Evolutionary conservation across 2,797 vertebrate species (phyloP), one percentile per base, ranked within the genome.

Genomic region (Thaleichthys pacificus): DNA sequence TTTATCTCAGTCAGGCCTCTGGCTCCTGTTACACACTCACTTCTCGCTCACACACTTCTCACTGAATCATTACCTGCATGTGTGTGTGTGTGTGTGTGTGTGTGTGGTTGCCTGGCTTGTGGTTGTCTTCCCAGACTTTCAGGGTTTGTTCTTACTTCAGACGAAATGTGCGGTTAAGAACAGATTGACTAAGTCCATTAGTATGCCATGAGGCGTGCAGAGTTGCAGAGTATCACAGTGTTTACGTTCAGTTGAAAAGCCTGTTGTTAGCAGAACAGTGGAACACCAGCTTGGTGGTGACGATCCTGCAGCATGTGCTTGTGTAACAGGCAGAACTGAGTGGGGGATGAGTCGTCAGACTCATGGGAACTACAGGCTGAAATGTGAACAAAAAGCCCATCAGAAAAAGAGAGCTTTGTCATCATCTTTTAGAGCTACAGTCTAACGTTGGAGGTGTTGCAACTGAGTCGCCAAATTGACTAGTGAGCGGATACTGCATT

Each of bases 171-270:
- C 21, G 56, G 61, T 54, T 49, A 71, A 84, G 60, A 61, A 65
- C 12, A 68, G 72, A 70, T 75, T 24, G 17, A n/a, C 42, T 73
- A 61, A 74, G 68, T 69, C 66, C 69, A 51, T 71, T 67, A 62
- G 30, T 64, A 71, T 66, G 17, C 51, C 42, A 17, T 66, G 62
- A 66, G 14, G 38, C 58, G 22, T 66, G 70, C 61, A 49, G 70
- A 22, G 30, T 47, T 68, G 54, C 32, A 38, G 75, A 47, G 8
- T 14, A 24, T 66, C 47, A 49, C 3, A 15, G 14, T 49, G 47
- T 72, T 78, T 71, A 68, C 60, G 22, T 47, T 62, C 70, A 35
- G 47, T 61, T 71, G 69, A 63, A 56, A 71, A 67, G 24, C 30
- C 19, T 69, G 66, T 28, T 62, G 11, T 58, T 22, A 49, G 42